Evolutionary conservation across 2,888 invertebrate genomes (phyloP), one percentile per base, ranked within the genome.

Genomic region (Boloria selene): DNA sequence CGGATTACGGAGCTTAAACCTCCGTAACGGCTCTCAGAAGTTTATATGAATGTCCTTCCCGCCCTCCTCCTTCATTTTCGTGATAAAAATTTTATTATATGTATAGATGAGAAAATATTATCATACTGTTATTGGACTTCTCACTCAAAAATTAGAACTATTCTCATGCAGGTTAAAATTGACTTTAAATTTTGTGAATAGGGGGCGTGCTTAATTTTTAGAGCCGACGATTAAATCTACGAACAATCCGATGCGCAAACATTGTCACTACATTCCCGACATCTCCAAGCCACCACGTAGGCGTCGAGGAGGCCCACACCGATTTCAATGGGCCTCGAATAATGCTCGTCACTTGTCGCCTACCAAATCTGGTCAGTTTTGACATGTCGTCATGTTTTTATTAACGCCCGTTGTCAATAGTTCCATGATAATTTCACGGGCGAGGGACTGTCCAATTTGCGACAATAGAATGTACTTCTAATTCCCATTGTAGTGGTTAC

Each of bases 331-430:
- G 81, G 67, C 66, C 67, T 65, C 72, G 75, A 81, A 91, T 90
- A 91, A 91, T 80, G 80, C 78, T 65, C 84, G 74, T 90, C 90
- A 89, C 89, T 90, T 89, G 89, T 90, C 87, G 84, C 81, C 84
- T 80, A 83, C 88, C 79, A 88, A 88, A 88, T 87, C 87, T 88
- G 87, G 86, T 87, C 88, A 89, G 90, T 91, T 91, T 87, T 91
- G 91, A 91, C 91, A 90, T 82, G 84, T 90, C 84, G 89, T 90
- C 90, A 88, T 90, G 91, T 91, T 91, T 88, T 90, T 90, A 87
- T 88, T 86, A 85, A 88, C 88, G 88, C 82, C 85, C 82, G 85
- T 81, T 84, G 85, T 87, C 87, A 86, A 81, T 83, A 81, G 79
- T 75, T 79, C 79, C 77, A 79, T 76, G 80, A 79, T 77, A 77